Conservation (phyloP, 1,140 invertebrate species). For the Steinernema feltiae region DNA sequence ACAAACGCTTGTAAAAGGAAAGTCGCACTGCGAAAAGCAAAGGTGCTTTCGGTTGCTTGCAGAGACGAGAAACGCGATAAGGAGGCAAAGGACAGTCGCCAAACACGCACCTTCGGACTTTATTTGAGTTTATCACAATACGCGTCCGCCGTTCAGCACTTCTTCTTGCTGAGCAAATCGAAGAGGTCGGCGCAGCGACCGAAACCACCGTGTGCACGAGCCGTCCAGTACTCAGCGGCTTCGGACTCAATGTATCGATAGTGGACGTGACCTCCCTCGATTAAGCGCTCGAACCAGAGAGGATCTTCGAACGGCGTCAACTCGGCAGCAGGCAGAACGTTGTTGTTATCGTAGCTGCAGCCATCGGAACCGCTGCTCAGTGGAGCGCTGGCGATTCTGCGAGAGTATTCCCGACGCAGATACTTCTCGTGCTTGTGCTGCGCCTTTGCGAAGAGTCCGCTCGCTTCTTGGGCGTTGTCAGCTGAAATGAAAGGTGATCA, state of each 20-base stretch:
- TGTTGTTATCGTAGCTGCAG: neutral
- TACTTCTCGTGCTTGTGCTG: neutral
- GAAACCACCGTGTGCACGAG: neutral
- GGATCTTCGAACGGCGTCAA: neutral
- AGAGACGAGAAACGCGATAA: no score
- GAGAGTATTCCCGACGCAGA: neutral
- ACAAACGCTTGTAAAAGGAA: no score
- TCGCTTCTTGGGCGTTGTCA: neutral
- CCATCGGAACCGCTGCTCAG: neutral
- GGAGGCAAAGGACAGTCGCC: no score
- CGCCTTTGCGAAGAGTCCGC: neutral
- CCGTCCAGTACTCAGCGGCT: neutral
- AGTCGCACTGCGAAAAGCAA: no score
- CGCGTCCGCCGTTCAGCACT: no score
- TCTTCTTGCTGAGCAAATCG: neutral
- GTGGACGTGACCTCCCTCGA: neutral
- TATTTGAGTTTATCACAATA: no score
- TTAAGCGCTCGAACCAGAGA: slow-evolving; percentile 4
- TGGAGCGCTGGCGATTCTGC: neutral
- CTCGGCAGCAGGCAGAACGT: neutral
- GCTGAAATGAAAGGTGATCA: neutral
- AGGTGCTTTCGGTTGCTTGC: no score
- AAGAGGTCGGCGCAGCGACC: neutral
- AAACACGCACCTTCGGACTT: no score
- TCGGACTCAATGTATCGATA: neutral